Evolutionary conservation across 2,888 invertebrate species (phyloP).

Genomic region (Papilio protenor): DNA sequence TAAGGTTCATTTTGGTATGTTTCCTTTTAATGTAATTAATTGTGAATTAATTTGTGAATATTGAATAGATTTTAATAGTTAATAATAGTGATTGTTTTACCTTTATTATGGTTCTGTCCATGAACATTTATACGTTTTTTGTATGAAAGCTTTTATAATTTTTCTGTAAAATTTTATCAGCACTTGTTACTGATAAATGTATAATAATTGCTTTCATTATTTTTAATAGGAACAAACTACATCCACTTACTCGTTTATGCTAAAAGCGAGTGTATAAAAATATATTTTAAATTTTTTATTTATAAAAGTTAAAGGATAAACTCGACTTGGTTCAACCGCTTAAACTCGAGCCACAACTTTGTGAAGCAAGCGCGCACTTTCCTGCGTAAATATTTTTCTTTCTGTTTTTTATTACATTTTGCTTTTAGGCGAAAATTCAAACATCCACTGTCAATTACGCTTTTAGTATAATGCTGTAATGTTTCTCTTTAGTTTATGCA

Average conservation of each 20-base stretch:
- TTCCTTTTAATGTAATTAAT: neutral
- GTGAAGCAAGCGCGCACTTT: conserved; percentile 26
- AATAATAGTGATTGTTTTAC: neutral
- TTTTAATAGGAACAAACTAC: neutral
- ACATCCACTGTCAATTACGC: conserved; percentile 39
- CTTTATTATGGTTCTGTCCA: neutral
- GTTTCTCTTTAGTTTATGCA: conserved; percentile 8
- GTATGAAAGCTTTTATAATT: too few species aligned
- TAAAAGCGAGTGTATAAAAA: conserved; percentile 3
- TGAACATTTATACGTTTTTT: too few species aligned
- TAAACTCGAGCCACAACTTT: conserved; percentile 31
- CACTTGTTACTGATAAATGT: neutral
- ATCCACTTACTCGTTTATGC: neutral
- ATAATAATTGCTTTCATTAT: too few species aligned
- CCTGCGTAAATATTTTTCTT: conserved; percentile 36
- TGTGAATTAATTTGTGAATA: neutral
- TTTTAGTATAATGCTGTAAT: conserved; percentile 40
- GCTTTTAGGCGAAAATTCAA: conserved; percentile 39
- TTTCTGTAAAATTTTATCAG: neutral
- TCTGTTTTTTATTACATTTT: conserved; percentile 39
- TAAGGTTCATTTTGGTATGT: conserved; percentile 10
- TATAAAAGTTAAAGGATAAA: conserved; percentile 12
- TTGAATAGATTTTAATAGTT: neutral
- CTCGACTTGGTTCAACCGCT: conserved; percentile 11
- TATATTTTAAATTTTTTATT: neutral